phyloP scores from a whole-genome alignment of 2,113 vertebrate species.

The Pterocles gutturalis region DNA sequence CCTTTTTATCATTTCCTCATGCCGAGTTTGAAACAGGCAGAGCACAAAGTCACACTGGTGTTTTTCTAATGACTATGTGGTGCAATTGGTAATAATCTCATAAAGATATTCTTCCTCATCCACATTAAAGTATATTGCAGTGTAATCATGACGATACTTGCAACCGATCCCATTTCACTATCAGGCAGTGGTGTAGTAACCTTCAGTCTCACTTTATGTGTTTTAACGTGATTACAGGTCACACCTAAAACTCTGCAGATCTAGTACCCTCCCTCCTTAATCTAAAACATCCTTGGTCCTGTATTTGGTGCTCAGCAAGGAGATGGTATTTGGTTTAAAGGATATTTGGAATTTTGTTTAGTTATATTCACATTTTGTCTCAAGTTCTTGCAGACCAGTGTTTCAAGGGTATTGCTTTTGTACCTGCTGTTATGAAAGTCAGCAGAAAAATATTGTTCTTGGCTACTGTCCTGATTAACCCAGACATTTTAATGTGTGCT shows the following conservation, averaged over 20 bases:
- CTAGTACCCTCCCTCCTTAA: background rate
- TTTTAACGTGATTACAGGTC: background rate
- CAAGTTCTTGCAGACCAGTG: conserved; percentile 5
- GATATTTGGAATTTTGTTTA: conserved; percentile 37
- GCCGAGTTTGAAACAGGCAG: background rate
- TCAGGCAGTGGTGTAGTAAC: background rate
- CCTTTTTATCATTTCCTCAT: background rate
- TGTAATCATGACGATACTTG: background rate
- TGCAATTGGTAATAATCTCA: conserved; percentile 12
- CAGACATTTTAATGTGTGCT: conserved; percentile 82
- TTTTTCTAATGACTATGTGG: background rate
- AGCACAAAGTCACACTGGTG: conserved; percentile 16
- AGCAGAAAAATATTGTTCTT: conserved; percentile 83
- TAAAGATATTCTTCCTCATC: conserved; percentile 15
- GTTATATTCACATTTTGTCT: conserved; percentile 13
- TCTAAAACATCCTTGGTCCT: background rate
- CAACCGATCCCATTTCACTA: background rate
- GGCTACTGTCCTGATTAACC: conserved; percentile 82
- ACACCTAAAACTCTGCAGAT: background rate
- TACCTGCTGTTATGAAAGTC: conserved; percentile 67
- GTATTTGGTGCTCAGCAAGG: background rate
- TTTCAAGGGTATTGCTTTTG: conserved; percentile 78
- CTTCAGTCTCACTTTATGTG: background rate
- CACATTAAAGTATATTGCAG: background rate
- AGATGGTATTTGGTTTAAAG: background rate